Percentiles rank a stretch among this genome's conserved stretches.
phyloP scores from a whole-genome alignment of 2,113 vertebrate species.

The Carettochelys insculpta region DNA sequence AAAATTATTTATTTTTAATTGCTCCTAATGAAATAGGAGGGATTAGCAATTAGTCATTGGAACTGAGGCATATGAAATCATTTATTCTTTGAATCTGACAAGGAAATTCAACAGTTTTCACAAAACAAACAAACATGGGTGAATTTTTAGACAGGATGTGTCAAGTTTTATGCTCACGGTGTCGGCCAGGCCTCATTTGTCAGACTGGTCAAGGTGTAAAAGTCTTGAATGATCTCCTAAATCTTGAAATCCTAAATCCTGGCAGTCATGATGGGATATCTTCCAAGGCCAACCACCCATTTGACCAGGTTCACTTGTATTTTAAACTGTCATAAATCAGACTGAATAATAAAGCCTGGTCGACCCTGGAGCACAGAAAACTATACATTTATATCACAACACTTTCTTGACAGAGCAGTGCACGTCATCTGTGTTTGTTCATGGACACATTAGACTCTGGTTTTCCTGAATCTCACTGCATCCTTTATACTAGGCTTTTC shows the following conservation, averaged over 20 bases:
- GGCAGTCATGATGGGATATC: neutral
- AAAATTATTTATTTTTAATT: neutral
- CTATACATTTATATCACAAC: slow-evolving; percentile 33
- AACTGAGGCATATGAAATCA: slow-evolving; percentile 9
- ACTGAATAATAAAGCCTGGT: slow-evolving; percentile 29
- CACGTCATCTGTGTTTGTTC: slow-evolving; percentile 57
- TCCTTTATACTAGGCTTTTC: slow-evolving; percentile 55
- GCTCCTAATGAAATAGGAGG: slow-evolving; percentile 14
- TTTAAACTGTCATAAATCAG: slow-evolving; percentile 59
- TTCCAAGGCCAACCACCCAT: slow-evolving; percentile 55
- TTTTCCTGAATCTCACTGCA: slow-evolving; percentile 54
- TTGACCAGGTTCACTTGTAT: slow-evolving; percentile 45
- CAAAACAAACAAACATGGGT: slow-evolving; percentile 26
- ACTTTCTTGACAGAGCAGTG: slow-evolving; percentile 35
- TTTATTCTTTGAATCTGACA: slow-evolving; percentile 54
- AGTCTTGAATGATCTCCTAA: slow-evolving; percentile 60
- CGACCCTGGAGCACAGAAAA: slow-evolving; percentile 18
- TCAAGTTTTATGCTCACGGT: neutral
- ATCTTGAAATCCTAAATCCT: slow-evolving; percentile 3
- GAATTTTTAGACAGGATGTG: slow-evolving; percentile 55
- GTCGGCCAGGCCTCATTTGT: neutral
- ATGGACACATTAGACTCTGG: neutral
- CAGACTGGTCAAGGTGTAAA: slow-evolving; percentile 41
- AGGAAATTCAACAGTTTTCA: slow-evolving; percentile 35
- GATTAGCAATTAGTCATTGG: slow-evolving; percentile 19